Evolutionary conservation across 92 coral and sea anemone species (phyloP), one percentile per base, ranked within the genome.

Genomic region (Bergia sp.): DNA sequence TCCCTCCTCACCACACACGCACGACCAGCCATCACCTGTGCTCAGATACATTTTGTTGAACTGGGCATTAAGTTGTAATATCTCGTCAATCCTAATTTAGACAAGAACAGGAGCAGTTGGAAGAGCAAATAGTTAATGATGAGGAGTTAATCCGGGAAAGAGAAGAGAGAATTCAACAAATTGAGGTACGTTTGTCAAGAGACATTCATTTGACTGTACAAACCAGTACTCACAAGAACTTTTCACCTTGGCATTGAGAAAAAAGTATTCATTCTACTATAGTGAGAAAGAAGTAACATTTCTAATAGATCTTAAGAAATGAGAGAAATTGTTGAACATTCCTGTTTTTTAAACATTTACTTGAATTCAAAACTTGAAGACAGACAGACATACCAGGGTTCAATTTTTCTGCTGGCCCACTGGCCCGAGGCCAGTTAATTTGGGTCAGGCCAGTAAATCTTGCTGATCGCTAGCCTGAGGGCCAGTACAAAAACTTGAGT

Each of bases 71-170:
- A 18, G n/a, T 42, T 47, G 42, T 23, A 6, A 5, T 12, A 42
- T 45, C 45, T 86, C 44, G 43, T 37, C 82, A 3, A 12, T 72
- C 11, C 69, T 21, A 37, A 82, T 76, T 53, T 88, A 97, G 98
- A 78, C 94, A 90, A 67, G 94, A 92, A 73, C 97, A 92, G 37
- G 93, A 92, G 38, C 98, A 96, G 81, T 77, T 97, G 67, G 94
- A 92, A 77, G 90, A 94, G 71, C 94, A 94, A 82, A 95, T 95
- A 80, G 92, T 92, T 43, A 76, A 93, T 85, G 99, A 97, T 73
- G 96, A 97, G 91, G 89, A 91, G 20, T 83, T 94, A 43, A 92
- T 94, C 77, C 92, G 92, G 23, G 99, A 97, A 85, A 89, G 99
- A 85, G 97, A 97, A 76, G 96, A 92, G 42, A 93, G 96, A 88